A percentile compares a stretch with the other conserved stretches of the same genome.
phyloP scores from a whole-genome alignment of 2,113 vertebrate genomes.

The Sorex fumeus region DNA sequence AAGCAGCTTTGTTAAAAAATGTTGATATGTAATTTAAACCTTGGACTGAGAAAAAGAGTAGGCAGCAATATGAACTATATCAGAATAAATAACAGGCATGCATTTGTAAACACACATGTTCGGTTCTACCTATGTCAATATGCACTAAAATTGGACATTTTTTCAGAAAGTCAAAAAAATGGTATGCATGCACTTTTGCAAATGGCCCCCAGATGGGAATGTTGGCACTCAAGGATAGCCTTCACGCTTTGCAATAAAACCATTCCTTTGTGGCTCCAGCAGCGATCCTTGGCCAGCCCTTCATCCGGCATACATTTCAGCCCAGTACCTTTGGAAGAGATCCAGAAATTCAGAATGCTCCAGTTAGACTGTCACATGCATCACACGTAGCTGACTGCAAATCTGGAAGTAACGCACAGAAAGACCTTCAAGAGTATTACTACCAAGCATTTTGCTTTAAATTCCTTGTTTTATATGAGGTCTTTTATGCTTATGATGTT shows the following conservation, averaged over 20 bases:
- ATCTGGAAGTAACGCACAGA: neutral
- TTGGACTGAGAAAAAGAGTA: neutral
- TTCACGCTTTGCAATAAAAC: neutral
- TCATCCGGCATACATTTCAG: neutral
- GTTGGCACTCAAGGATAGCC: neutral
- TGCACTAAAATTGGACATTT: neutral
- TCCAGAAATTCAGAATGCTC: neutral
- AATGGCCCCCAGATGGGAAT: conserved; percentile 43
- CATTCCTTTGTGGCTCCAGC: neutral
- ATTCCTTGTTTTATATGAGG: neutral
- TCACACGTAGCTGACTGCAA: neutral
- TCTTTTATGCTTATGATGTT: neutral
- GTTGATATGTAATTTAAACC: neutral
- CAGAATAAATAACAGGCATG: neutral
- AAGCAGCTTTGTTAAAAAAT: neutral
- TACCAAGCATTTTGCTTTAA: too few species aligned
- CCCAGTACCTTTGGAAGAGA: neutral
- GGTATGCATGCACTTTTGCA: neutral
- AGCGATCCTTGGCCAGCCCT: conserved; percentile 25
- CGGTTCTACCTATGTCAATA: neutral
- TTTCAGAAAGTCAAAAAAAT: neutral
- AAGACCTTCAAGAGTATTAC: neutral
- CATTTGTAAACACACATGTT: neutral
- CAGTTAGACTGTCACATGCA: neutral
- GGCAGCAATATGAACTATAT: neutral